These are phyloP conservation scores for Scaptomyza tumidula DNA, from an alignment of 2,888 invertebrate species.

Conservation along the genomic window DNA sequence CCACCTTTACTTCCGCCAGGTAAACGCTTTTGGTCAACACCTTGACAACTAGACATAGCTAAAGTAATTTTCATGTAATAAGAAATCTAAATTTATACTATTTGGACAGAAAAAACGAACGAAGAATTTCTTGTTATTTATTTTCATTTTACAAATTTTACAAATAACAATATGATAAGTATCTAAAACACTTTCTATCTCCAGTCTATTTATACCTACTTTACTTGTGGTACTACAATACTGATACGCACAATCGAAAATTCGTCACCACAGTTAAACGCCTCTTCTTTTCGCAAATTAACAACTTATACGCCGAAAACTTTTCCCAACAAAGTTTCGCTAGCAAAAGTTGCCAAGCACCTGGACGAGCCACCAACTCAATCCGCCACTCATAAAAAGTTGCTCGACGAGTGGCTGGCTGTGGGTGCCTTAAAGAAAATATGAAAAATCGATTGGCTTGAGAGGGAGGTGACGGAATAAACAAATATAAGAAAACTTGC, in stretches of 20 bases:
- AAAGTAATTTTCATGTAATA: conserved; percentile 1
- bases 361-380: conserved; percentile 35
- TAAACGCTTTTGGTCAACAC: neutral
- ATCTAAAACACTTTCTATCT: neutral
- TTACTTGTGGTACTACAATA: conserved; percentile 11
- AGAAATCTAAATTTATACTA: neutral
- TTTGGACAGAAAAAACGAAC: conserved; percentile 29
- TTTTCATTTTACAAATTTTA: too few relatives aligned
- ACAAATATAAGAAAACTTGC: conserved; percentile 41
- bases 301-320: conserved; percentile 75
- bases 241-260: conserved; percentile 47
- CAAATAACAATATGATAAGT: neutral
- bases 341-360: conserved; percentile 66
- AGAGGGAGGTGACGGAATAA: conserved; percentile 5
- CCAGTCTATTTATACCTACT: conserved; percentile 5
- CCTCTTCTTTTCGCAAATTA: conserved; percentile 77
- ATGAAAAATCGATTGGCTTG: conserved; percentile 63
- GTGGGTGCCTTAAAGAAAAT: conserved; percentile 47
- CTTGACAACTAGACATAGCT: conserved; percentile 1
- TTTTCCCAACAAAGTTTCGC: conserved; percentile 64
- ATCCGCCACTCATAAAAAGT: conserved; percentile 61
- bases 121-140: too few relatives aligned
- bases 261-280: conserved; percentile 70
- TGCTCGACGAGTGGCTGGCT: conserved; percentile 41
- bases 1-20: neutral